Evolutionary conservation across 2,797 vertebrate species (phyloP).

Genomic region (Geotrypetes seraphini): DNA sequence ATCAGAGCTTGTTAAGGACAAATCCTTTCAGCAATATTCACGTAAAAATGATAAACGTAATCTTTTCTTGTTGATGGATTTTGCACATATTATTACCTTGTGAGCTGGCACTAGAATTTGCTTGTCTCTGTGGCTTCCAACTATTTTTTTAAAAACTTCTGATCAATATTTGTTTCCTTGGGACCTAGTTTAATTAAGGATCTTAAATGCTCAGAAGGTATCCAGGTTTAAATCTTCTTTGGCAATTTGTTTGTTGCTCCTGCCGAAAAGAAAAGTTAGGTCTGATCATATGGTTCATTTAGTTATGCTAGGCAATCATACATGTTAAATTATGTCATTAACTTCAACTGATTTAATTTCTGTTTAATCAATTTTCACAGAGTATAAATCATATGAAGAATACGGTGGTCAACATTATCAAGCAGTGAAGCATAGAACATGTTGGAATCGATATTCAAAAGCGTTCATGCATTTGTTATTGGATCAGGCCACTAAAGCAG

Average conservation of each 20-base stretch:
- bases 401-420: background rate
- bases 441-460: no score
- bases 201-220: background rate
- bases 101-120: conserved; percentile 3
- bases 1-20: conserved; percentile 10
- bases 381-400: conserved; percentile 11
- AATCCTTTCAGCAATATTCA: conserved; percentile 19
- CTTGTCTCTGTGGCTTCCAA: background rate
- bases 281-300: background rate
- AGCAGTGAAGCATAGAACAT: conserved; percentile 3
- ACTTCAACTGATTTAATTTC: fast-evolving
- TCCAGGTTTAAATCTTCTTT: background rate
- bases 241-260: background rate
- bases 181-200: background rate
- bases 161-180: background rate
- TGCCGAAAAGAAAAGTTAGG: background rate
- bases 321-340: background rate
- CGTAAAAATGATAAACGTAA: conserved; percentile 16
- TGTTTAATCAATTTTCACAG: conserved; percentile 11
- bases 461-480: no score
- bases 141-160: background rate
- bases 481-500: no score
- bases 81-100: conserved; percentile 15
- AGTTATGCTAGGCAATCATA: background rate
- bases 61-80: conserved; percentile 13